These are phyloP conservation scores for Lota lota DNA, from an alignment of 2,113 vertebrate genomes.

Conservation along the genomic window DNA sequence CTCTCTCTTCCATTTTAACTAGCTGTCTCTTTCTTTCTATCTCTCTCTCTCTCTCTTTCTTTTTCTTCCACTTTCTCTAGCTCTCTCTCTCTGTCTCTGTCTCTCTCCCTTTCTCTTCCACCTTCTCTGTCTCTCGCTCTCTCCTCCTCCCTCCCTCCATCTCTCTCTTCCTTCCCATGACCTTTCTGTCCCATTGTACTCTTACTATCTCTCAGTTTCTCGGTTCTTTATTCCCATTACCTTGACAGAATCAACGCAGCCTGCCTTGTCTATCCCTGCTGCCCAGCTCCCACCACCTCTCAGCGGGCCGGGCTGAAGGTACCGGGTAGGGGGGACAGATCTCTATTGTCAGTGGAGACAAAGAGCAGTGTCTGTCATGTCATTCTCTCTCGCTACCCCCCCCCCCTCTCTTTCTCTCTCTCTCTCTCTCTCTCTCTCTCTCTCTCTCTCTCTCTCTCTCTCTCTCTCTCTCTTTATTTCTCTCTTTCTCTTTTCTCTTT, in stretches of 20 bases:
- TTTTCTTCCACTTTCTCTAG: constrained; percentile 12
- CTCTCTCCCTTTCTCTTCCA: neutral
- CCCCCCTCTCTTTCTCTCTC: no score
- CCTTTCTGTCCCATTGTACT: neutral
- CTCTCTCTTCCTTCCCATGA: neutral
- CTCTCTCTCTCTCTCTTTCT: no score
- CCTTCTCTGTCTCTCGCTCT: constrained; percentile 1
- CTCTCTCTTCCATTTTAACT: neutral
- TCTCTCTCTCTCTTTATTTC: neutral
- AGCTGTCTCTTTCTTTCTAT: neutral
- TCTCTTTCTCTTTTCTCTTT: neutral
- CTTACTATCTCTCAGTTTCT: neutral
- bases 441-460: constrained; percentile 8
- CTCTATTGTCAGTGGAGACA: neutral
- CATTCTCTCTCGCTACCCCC: neutral
- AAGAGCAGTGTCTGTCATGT: neutral
- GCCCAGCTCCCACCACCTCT: neutral
- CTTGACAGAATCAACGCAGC: neutral
- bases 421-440: constrained; percentile 4
- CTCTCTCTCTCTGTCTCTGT: constrained; percentile 1
- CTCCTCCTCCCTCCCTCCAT: neutral
- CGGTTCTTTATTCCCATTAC: neutral
- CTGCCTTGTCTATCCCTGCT: neutral
- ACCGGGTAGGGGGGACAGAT: neutral
- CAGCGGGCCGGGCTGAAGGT: no score